Evolutionary conservation across 2,113 vertebrate species (phyloP).

Genomic region (Sturnira hondurensis): DNA sequence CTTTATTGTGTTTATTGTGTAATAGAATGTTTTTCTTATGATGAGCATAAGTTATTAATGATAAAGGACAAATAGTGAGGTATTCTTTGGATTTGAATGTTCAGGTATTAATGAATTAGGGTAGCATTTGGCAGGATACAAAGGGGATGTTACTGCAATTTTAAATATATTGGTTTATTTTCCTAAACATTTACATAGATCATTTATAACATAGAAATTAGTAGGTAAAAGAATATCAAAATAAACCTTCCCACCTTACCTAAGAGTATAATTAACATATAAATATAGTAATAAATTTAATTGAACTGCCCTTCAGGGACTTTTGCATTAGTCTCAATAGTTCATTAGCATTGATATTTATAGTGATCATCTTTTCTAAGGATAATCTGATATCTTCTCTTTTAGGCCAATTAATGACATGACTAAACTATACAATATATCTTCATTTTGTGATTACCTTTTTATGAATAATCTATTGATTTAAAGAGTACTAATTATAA

Average conservation of each 20-base stretch:
- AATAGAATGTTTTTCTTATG: background rate
- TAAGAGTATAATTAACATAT: background rate
- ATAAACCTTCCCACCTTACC: background rate
- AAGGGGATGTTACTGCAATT: background rate
- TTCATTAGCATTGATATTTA: background rate
- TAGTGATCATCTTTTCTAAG: background rate
- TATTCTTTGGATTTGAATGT: background rate
- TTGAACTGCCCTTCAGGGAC: background rate
- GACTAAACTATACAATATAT: background rate
- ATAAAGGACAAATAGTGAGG: background rate
- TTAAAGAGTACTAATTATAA: background rate
- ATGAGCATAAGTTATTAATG: background rate
- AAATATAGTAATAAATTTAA: conserved; percentile 10
- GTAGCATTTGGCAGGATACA: background rate
- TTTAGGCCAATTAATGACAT: background rate
- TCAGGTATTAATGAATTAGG: background rate
- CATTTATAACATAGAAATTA: background rate
- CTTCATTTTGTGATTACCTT: background rate
- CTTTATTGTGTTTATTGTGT: too few species aligned
- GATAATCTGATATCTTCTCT: background rate
- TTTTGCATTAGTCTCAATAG: background rate
- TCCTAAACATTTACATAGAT: background rate
- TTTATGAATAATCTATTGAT: background rate
- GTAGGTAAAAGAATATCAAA: background rate
- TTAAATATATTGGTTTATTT: conserved; percentile 13